Evolutionary conservation across 2,888 invertebrate species (phyloP).

Genomic region (Caenorhabditis doughertyi): DNA sequence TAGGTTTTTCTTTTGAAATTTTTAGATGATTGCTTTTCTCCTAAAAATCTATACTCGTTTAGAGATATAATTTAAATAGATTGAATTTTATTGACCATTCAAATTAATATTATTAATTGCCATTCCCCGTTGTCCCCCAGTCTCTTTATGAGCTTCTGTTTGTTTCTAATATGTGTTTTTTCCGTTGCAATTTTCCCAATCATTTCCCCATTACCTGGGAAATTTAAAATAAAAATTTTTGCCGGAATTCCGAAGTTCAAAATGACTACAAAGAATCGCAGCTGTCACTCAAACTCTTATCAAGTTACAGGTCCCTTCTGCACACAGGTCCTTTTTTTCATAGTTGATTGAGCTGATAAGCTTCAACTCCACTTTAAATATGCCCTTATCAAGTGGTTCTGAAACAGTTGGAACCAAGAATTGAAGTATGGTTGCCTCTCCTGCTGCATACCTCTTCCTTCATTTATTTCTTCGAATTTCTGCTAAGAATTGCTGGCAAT

Average conservation of each 20-base stretch:
- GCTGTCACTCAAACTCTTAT: conserved; percentile 11
- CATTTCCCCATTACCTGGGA: background rate
- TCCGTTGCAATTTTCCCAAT: background rate
- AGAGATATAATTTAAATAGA: conserved; percentile 29
- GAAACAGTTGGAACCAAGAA: too few species aligned
- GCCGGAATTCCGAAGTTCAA: background rate
- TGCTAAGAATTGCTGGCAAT: conserved; percentile 32
- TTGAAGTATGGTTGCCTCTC: conserved; percentile 7
- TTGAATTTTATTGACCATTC: conserved; percentile 35
- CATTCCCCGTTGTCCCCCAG: background rate
- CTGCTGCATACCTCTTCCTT: conserved; percentile 22
- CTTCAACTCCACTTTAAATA: background rate
- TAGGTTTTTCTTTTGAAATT: conserved; percentile 23
- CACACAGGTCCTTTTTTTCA: background rate
- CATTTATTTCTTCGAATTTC: conserved; percentile 42
- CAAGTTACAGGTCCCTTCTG: background rate
- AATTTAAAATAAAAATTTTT: background rate
- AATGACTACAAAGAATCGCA: background rate
- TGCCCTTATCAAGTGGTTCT: conserved; percentile 27
- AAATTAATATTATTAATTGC: conserved; percentile 23
- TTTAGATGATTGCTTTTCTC: conserved; percentile 13
- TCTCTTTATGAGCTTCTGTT: conserved; percentile 1
- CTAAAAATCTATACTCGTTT: conserved; percentile 21
- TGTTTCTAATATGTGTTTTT: conserved; percentile 5
- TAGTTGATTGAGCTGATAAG: too few species aligned